Conservation (phyloP, 92 coral and sea anemone genomes). For the Heliopora coerulea region DNA sequence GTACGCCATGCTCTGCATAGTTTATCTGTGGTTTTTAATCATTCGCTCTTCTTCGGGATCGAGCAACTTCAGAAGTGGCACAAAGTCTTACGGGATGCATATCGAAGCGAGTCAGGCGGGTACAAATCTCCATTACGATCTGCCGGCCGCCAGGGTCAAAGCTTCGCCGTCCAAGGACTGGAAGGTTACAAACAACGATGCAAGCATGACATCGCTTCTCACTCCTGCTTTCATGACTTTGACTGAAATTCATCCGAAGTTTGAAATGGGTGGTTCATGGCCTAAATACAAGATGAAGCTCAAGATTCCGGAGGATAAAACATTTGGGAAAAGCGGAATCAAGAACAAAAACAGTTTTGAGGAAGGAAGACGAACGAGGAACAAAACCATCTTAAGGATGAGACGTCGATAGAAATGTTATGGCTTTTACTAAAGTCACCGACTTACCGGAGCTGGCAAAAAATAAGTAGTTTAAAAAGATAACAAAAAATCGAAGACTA, state of each 20-base stretch:
- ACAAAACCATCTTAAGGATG: no score
- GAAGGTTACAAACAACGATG: slow-evolving; percentile 35
- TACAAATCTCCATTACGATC: neutral
- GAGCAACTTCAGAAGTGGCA: neutral
- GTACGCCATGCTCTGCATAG: no score
- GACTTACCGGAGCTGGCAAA: no score
- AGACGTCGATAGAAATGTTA: no score
- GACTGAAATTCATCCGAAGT: slow-evolving; percentile 31
- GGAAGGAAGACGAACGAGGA: no score
- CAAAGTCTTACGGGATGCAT: neutral
- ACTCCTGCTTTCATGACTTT: slow-evolving; percentile 8
- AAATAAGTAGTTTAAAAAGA: no score
- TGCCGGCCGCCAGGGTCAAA: neutral
- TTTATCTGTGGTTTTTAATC: neutral
- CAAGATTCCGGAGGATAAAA: neutral
- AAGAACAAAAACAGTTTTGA: no score
- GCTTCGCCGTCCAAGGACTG: slow-evolving; percentile 24
- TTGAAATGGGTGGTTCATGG: slow-evolving; percentile 38
- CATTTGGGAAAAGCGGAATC: neutral
- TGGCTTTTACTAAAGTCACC: no score
- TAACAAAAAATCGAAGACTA: no score
- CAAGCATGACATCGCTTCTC: slow-evolving; percentile 18
- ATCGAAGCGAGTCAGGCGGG: neutral
- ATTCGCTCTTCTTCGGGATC: neutral
- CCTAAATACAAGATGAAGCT: slow-evolving; percentile 34